Conservation (phyloP, 2,888 invertebrate genomes). For the Cartodere bifasciata region DNA sequence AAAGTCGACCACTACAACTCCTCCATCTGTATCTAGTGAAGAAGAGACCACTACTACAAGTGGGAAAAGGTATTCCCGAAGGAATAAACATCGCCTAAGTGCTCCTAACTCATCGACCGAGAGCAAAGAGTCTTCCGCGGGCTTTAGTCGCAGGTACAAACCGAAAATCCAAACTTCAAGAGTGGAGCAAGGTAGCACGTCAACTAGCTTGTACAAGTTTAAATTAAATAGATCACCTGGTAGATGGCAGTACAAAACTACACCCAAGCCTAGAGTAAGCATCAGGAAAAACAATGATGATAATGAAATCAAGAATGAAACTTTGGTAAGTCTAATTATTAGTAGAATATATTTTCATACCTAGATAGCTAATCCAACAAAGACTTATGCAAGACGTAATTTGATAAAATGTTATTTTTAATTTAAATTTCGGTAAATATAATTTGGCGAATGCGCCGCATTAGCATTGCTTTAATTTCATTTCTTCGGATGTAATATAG, state of each 20-base stretch:
- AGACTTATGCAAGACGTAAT: no score
- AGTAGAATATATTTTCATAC: no score
- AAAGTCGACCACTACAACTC: slow-evolving; percentile 43
- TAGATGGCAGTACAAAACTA: slow-evolving; percentile 84
- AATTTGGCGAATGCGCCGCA: no score
- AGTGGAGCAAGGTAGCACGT: slow-evolving; percentile 40
- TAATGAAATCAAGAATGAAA: slow-evolving; percentile 32
- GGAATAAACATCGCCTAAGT: slow-evolving; percentile 21
- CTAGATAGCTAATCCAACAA: no score
- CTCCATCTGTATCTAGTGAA: slow-evolving; percentile 56
- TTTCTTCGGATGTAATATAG: no score
- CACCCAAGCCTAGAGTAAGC: slow-evolving; percentile 72
- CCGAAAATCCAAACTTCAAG: slow-evolving; percentile 46
- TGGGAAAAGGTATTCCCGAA: slow-evolving; percentile 41
- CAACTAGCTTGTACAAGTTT: slow-evolving; percentile 62
- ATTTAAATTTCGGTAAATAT: no score
- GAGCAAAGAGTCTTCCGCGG: slow-evolving; percentile 27
- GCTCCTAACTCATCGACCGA: slow-evolving; percentile 29
- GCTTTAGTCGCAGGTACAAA: slow-evolving; percentile 47
- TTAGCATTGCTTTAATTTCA: no score
- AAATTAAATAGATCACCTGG: slow-evolving; percentile 73
- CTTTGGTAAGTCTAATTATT: no score
- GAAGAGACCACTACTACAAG: slow-evolving; percentile 36
- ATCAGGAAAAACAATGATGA: slow-evolving; percentile 56
- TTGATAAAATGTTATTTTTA: slow-evolving; percentile 10